Conservation (phyloP, 2,113 vertebrate species). For the Callaeas wilsoni region DNA sequence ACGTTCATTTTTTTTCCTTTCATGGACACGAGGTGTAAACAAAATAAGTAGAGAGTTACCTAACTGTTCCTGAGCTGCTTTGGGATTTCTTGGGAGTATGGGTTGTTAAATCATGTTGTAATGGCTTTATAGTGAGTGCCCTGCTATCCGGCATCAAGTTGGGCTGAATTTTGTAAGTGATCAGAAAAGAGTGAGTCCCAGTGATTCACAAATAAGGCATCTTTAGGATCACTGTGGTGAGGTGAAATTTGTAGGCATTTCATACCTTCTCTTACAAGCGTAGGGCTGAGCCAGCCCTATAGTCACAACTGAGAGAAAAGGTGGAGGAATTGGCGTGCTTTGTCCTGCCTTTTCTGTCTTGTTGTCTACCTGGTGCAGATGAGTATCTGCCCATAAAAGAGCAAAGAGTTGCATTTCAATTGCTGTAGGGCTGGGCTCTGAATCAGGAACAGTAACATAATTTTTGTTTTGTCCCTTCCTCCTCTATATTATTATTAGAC, state of each 20-base stretch:
- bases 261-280: not conserved
- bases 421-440: not conserved
- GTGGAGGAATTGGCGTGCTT: not conserved
- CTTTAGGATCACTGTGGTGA: not conserved
- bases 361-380: not conserved
- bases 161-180: not conserved
- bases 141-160: not conserved
- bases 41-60: not conserved
- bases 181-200: not conserved
- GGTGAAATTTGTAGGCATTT: not conserved
- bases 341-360: not conserved
- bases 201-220: not conserved
- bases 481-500: not conserved
- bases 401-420: not conserved
- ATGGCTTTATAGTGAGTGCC: not conserved
- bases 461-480: not conserved
- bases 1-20: not conserved
- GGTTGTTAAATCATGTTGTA: not conserved
- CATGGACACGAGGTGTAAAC: not conserved
- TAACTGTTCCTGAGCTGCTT: not conserved
- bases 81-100: not conserved
- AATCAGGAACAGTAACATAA: slow-evolving; percentile 14
- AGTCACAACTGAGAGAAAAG: not conserved
- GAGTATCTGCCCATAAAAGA: not conserved
- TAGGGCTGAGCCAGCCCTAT: not conserved